These are phyloP conservation scores for Aptenodytes patagonicus DNA, from an alignment of 2,113 vertebrate genomes.

Conservation along the genomic window DNA sequence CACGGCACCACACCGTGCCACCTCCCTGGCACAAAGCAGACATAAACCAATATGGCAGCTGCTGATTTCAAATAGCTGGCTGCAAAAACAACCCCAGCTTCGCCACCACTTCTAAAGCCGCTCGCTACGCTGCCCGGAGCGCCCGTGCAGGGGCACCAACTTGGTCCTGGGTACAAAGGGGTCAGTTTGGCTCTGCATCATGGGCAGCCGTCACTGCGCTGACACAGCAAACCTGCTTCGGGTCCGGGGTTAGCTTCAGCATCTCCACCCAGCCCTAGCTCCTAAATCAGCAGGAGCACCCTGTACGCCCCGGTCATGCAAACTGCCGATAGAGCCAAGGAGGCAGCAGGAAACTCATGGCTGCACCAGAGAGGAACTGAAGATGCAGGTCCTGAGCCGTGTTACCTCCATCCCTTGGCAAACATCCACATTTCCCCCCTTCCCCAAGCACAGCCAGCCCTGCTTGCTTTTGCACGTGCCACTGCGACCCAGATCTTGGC, in stretches of 20 bases:
- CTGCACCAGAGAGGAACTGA: background rate
- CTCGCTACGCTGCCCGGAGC: accelerated
- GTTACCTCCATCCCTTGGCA: background rate
- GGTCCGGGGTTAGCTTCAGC: background rate
- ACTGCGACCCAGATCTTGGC: background rate
- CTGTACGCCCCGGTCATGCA: accelerated
- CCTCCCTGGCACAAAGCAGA: background rate
- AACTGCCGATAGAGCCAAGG: background rate
- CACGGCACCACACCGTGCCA: accelerated
- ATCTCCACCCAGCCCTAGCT: background rate
- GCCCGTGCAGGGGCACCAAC: background rate
- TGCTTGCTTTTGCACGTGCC: accelerated
- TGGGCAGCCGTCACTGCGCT: background rate
- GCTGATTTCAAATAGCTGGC: background rate
- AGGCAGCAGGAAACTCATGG: accelerated
- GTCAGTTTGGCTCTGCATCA: background rate
- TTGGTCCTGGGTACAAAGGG: background rate
- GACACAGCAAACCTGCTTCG: background rate
- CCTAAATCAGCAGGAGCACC: background rate
- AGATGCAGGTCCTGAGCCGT: background rate
- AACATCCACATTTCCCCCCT: background rate
- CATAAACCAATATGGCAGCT: background rate
- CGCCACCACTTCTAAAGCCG: background rate
- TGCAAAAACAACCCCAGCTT: background rate
- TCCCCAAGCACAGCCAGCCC: background rate